These are phyloP conservation scores for Ceratosolen fusciceps DNA, from an alignment of 1,140 invertebrate species.

Conservation along the genomic window DNA sequence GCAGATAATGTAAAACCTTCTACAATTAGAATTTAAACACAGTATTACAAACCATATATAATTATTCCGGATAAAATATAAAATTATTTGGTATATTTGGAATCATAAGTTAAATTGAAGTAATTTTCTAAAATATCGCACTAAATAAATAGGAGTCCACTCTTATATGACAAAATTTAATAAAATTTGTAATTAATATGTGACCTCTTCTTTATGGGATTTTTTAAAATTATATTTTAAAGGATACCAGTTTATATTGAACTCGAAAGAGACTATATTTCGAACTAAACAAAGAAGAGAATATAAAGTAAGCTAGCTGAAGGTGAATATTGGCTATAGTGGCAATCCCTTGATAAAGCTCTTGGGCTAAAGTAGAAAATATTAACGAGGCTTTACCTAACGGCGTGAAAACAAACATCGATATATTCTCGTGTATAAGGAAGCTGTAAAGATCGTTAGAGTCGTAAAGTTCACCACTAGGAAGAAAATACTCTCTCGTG, in stretches of 20 bases:
- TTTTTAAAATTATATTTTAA: slow-evolving; percentile 8
- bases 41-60: no score
- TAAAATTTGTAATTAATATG: no score
- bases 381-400: slow-evolving; percentile 1
- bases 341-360: background rate
- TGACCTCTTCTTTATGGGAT: background rate
- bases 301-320: background rate
- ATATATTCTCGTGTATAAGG: slow-evolving; percentile 20
- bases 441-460: slow-evolving; percentile 22
- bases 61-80: no score
- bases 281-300: background rate
- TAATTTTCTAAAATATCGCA: no score
- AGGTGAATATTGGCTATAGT: background rate
- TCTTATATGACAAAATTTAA: no score
- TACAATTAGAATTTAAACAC: no score
- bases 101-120: no score
- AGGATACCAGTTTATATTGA: slow-evolving; percentile 9
- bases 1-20: no score
- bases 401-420: background rate
- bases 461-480: slow-evolving; percentile 10
- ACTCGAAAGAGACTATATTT: slow-evolving; percentile 5
- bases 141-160: no score
- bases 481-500: slow-evolving; percentile 31
- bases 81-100: no score
- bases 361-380: slow-evolving; percentile 15